These are phyloP conservation scores for Pyrocoelia pectoralis DNA, from an alignment of 2,888 invertebrate genomes.

Conservation along the genomic window DNA sequence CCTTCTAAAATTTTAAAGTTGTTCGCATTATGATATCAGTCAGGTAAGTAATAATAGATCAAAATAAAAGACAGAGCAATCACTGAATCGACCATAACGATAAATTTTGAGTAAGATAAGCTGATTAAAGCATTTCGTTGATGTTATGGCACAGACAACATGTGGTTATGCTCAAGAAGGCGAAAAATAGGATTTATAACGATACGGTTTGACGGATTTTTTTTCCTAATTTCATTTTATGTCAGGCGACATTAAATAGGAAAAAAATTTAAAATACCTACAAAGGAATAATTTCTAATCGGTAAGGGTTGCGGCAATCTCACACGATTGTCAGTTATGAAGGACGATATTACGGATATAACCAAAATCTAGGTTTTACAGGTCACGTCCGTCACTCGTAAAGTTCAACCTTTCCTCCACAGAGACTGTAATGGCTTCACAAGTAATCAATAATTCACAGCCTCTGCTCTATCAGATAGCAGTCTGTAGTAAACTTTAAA, in stretches of 20 bases:
- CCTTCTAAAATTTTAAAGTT: not conserved
- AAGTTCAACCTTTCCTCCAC: conserved; percentile 29
- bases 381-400: conserved; percentile 42
- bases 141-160: too few relatives aligned
- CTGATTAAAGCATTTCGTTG: conserved; percentile 7
- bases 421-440: conserved; percentile 38
- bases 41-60: not conserved
- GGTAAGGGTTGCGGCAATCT: conserved; percentile 27
- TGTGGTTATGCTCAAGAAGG: conserved; percentile 3
- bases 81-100: not conserved
- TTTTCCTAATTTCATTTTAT: not conserved
- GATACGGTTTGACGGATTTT: not conserved
- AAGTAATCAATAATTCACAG: conserved; percentile 46
- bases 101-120: not conserved
- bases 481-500: conserved; percentile 34
- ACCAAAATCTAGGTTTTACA: conserved; percentile 26
- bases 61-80: not conserved
- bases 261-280: not conserved
- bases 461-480: conserved; percentile 34
- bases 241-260: not conserved
- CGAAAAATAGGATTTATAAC: conserved; percentile 6
- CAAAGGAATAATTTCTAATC: conserved; percentile 10
- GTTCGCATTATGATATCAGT: not conserved
- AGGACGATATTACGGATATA: conserved; percentile 30
- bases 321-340: conserved; percentile 30